A percentile compares a stretch with the other conserved stretches of the same genome.
phyloP scores from a whole-genome alignment of 1,140 invertebrate genomes.

The Stratiolaelaps scimitus region DNA sequence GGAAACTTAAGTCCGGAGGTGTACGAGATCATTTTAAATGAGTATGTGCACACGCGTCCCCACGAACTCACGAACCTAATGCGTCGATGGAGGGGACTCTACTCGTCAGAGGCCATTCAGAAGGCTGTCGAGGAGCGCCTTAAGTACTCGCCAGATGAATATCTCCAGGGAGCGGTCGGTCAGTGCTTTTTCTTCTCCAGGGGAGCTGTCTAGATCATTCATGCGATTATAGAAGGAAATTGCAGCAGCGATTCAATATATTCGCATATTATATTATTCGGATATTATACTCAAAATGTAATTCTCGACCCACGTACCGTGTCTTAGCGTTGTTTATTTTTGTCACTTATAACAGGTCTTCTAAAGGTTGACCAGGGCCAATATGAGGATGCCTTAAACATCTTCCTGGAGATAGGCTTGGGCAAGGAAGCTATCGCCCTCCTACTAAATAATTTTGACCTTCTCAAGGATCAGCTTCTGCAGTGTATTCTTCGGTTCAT shows the following conservation, averaged over 20 bases:
- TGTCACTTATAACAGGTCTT: constrained; percentile 1
- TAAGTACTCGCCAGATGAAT: constrained; percentile 1
- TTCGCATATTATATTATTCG: too few relatives aligned
- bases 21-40: constrained; percentile 89
- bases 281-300: too few relatives aligned
- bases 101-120: background rate
- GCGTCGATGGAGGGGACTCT: constrained; percentile 7
- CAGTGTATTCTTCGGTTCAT: background rate
- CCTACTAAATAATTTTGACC: background rate
- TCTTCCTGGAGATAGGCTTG: constrained; percentile 2
- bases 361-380: background rate
- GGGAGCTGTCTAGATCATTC: background rate
- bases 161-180: constrained; percentile 9
- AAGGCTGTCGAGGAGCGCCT: background rate
- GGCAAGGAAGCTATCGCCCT: background rate
- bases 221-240: background rate
- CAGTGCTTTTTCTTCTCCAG: background rate
- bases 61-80: constrained; percentile 37
- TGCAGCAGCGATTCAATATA: too few relatives aligned
- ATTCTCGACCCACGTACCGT: too few relatives aligned
- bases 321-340: too few relatives aligned
- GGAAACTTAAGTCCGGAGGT: constrained; percentile 61
- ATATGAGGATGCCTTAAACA: constrained; percentile 5
- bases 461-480: constrained; percentile 20
- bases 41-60: constrained; percentile 75